Percentiles rank a stretch among this genome's conserved stretches.
These are phyloP conservation scores for Bolinopsis microptera DNA, from an alignment of 37 sponge, comb jelly and placozoan species.

Conservation along the genomic window DNA sequence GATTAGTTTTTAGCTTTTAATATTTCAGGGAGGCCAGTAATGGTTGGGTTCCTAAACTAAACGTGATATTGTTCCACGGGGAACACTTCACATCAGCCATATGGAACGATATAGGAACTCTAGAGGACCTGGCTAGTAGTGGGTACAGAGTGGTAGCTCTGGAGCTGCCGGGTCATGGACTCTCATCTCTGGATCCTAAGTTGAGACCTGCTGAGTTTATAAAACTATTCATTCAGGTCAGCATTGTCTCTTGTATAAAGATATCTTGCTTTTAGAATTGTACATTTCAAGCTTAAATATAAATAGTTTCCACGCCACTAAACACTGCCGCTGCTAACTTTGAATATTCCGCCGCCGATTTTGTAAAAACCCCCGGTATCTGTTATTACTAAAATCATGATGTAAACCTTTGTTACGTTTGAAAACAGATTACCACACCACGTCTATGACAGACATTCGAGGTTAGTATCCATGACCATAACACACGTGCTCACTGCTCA, in stretches of 20 bases:
- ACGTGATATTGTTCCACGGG: constrained; percentile 29
- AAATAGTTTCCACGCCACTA: too few species aligned
- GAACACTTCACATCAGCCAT: constrained; percentile 48
- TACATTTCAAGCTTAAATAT: neutral
- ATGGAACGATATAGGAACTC: constrained; percentile 35
- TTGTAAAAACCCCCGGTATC: too few species aligned
- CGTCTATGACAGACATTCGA: too few species aligned
- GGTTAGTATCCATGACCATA: too few species aligned
- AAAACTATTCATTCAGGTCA: constrained; percentile 60
- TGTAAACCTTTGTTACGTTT: too few species aligned
- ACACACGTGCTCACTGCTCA: too few species aligned
- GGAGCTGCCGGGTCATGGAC: constrained; percentile 60
- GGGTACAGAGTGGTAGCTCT: constrained; percentile 42
- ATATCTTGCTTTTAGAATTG: neutral
- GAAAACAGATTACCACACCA: too few species aligned
- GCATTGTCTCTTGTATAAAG: neutral
- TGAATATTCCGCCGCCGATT: too few species aligned
- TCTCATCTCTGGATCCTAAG: constrained; percentile 29
- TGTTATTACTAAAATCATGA: too few species aligned
- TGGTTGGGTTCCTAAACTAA: constrained; percentile 49
- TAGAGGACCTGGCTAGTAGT: constrained; percentile 32
- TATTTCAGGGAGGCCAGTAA: constrained; percentile 49
- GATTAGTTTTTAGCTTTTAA: neutral
- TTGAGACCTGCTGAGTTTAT: constrained; percentile 42
- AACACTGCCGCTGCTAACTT: too few species aligned